Conservation (phyloP, 2,888 invertebrate genomes). For the Caenorhabditis sulstoni region DNA sequence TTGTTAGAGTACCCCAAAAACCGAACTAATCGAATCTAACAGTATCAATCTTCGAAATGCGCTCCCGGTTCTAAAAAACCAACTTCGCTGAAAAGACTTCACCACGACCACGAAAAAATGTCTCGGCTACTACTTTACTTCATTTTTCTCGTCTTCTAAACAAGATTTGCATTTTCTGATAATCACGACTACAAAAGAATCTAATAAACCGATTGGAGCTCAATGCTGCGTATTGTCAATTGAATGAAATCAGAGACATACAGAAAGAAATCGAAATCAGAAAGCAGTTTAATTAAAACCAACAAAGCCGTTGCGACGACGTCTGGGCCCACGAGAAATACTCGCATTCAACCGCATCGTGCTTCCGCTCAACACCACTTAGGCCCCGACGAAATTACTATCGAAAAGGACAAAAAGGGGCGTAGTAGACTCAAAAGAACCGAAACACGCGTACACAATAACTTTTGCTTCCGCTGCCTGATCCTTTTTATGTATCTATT, state of each 20-base stretch:
- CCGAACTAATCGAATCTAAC: background rate
- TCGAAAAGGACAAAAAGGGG: slow-evolving; percentile 56
- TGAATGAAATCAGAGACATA: background rate
- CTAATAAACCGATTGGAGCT: background rate
- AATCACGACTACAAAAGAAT: background rate
- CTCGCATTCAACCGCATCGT: slow-evolving; percentile 23
- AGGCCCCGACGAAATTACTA: slow-evolving; percentile 47
- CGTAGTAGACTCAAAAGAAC: slow-evolving; percentile 51
- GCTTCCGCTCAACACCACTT: slow-evolving; percentile 54
- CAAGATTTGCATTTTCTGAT: slow-evolving; percentile 23
- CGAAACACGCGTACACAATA: slow-evolving; percentile 57
- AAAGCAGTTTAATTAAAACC: slow-evolving; percentile 43
- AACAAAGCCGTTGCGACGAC: slow-evolving; percentile 10
- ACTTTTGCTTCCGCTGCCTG: slow-evolving; percentile 56
- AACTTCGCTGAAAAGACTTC: slow-evolving; percentile 14
- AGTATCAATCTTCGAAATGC: slow-evolving; percentile 19
- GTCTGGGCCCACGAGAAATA: slow-evolving; percentile 6
- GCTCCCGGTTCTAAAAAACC: slow-evolving; percentile 28
- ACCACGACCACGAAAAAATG: background rate
- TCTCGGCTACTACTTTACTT: background rate
- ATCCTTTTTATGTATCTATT: slow-evolving; percentile 45
- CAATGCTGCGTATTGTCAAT: background rate
- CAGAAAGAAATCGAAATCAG: slow-evolving; percentile 19
- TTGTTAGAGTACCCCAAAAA: background rate
- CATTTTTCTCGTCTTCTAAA: slow-evolving; percentile 6